phyloP scores from a whole-genome alignment of 2,797 vertebrate genomes.

The Rhinatrema bivittatum region DNA sequence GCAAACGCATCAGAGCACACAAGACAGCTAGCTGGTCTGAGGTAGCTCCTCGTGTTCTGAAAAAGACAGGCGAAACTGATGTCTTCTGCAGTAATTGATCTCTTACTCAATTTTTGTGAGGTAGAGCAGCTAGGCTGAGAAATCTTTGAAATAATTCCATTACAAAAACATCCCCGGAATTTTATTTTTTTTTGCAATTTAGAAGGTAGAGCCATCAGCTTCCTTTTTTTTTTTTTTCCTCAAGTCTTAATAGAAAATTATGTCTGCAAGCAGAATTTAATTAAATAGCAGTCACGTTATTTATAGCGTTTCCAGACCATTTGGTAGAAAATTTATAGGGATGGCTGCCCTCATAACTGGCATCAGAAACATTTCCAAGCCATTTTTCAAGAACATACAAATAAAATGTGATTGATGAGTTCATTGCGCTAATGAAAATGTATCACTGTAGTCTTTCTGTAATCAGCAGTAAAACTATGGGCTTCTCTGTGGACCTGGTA shows the following conservation, averaged over 20 bases:
- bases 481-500: no score
- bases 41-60: no score
- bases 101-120: no score
- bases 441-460: not conserved
- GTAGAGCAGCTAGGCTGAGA: no score
- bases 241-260: not conserved
- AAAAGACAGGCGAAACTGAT: no score
- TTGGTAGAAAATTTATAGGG: constrained; percentile 1
- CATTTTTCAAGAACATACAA: not conserved
- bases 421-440: not conserved
- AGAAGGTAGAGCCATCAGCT: constrained; percentile 1
- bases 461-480: no score
- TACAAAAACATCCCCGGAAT: no score
- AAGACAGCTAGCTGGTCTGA: no score
- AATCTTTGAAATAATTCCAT: no score
- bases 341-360: not conserved
- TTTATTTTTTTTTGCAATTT: no score
- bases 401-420: not conserved
- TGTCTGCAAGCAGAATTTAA: constrained; percentile 4
- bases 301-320: constrained; percentile 2
- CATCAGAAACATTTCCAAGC: not conserved
- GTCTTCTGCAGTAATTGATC: no score
- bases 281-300: constrained; percentile 2
- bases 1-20: no score
- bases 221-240: not conserved